A percentile compares a stretch with the other conserved stretches of the same genome.
phyloP scores from a whole-genome alignment of 2,888 invertebrate species.

The Junonia oenone region DNA sequence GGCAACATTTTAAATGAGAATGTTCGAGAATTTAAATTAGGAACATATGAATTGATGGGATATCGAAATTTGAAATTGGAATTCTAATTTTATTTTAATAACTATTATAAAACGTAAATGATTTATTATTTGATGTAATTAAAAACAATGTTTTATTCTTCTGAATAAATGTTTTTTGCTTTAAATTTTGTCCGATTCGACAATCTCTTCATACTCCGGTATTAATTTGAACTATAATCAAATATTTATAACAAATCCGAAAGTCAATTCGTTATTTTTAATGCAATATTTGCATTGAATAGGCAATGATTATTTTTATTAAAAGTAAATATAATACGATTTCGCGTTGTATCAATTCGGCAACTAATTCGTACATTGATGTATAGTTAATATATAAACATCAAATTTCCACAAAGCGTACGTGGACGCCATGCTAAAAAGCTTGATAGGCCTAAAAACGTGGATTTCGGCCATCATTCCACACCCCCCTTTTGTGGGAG shows the following conservation, averaged over 20 bases:
- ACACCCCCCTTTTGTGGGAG: constrained; percentile 36
- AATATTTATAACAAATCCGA: neutral
- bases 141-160: no score
- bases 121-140: no score
- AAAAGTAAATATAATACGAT: neutral
- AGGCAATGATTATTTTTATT: neutral
- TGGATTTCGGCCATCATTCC: constrained; percentile 57
- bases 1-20: constrained; percentile 1
- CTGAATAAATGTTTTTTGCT: no score
- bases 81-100: no score
- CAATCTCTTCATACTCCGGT: neutral
- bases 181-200: neutral
- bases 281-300: neutral
- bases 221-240: neutral
- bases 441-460: constrained; percentile 74
- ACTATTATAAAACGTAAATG: no score
- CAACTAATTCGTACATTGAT: constrained; percentile 29
- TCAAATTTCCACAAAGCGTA: constrained; percentile 50
- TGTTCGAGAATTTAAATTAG: neutral
- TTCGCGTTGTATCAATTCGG: constrained; percentile 7
- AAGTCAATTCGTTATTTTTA: neutral
- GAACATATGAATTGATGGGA: neutral
- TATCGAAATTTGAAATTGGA: no score
- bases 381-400: constrained; percentile 41
- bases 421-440: constrained; percentile 63